Percentiles rank a stretch among this genome's conserved stretches.
Conservation (phyloP, 1,140 invertebrate species). For the Pachyrhynchus sulphureomaculatus region DNA sequence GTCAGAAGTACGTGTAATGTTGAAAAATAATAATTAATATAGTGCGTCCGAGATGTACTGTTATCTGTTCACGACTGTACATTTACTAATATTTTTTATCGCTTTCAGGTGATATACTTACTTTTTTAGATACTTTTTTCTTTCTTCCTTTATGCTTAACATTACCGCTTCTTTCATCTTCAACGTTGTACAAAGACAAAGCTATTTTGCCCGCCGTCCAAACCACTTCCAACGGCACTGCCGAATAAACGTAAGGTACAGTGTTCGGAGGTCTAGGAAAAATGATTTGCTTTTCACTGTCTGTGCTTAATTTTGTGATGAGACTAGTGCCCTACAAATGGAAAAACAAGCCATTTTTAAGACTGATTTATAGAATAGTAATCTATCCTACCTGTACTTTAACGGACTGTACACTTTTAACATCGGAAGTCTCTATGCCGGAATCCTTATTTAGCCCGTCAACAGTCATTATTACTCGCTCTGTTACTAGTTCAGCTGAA, state of each 20-base stretch:
- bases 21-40: too few species aligned
- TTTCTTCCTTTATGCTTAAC: conserved; percentile 20
- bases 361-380: too few species aligned
- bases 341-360: too few species aligned
- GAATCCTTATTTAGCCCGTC: conserved; percentile 41
- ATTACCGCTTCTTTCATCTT: conserved; percentile 4
- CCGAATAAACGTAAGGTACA: conserved; percentile 10
- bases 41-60: too few species aligned
- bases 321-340: conserved; percentile 4
- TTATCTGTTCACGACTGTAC: too few species aligned
- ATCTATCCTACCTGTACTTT: conserved; percentile 24
- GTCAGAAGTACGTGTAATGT: too few species aligned
- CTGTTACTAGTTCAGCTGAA: background rate
- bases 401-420: conserved; percentile 40
- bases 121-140: conserved; percentile 20
- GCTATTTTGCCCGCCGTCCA: conserved; percentile 43
- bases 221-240: conserved; percentile 40
- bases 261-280: conserved; percentile 32
- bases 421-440: conserved; percentile 48
- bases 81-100: too few species aligned
- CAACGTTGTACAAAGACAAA: conserved; percentile 37
- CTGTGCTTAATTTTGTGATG: conserved; percentile 9
- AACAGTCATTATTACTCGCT: conserved; percentile 2
- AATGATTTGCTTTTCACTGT: conserved; percentile 26
- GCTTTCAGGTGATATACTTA: too few species aligned